These are phyloP conservation scores for Labia minor DNA, from an alignment of 2,888 invertebrate genomes.

Conservation along the genomic window DNA sequence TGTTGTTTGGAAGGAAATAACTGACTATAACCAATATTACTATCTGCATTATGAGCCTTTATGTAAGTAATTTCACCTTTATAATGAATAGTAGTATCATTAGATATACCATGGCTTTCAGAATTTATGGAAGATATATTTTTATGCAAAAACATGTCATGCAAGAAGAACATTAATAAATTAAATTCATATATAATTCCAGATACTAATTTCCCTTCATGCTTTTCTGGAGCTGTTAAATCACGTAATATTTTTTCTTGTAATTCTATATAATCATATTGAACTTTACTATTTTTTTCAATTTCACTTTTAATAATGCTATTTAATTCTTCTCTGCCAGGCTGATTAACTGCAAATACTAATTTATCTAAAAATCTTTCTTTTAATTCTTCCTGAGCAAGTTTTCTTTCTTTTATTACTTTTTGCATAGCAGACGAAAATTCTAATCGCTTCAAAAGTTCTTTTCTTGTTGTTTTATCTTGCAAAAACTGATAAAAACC, in stretches of 20 bases:
- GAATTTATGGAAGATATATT: constrained; percentile 28
- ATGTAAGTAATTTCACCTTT: constrained; percentile 4
- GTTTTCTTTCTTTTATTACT: constrained; percentile 27
- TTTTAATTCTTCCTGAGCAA: constrained; percentile 28
- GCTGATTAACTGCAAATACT: constrained; percentile 20
- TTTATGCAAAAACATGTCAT: constrained; percentile 28
- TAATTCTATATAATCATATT: constrained; percentile 27
- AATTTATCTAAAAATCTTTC: constrained; percentile 29
- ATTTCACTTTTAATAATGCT: constrained; percentile 29
- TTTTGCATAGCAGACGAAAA: constrained; percentile 29
- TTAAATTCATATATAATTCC: constrained; percentile 19
- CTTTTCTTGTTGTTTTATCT: constrained; percentile 28
- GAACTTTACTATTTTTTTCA: constrained; percentile 23
- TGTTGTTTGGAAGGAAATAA: not conserved
- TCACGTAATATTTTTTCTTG: constrained; percentile 27
- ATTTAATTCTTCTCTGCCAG: constrained; percentile 28
- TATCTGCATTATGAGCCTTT: not conserved
- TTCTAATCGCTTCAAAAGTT: constrained; percentile 29
- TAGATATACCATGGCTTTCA: constrained; percentile 18
- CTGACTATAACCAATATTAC: not conserved
- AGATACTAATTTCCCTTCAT: constrained; percentile 23
- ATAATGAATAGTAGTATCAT: constrained; percentile 8
- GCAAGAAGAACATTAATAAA: constrained; percentile 28
- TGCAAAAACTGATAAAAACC: constrained; percentile 28
- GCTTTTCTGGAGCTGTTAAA: constrained; percentile 26